Base-by-base conservation (phyloP, 53 echinoderm and acorn worm genomes). In the Crossaster papposus region DNA sequence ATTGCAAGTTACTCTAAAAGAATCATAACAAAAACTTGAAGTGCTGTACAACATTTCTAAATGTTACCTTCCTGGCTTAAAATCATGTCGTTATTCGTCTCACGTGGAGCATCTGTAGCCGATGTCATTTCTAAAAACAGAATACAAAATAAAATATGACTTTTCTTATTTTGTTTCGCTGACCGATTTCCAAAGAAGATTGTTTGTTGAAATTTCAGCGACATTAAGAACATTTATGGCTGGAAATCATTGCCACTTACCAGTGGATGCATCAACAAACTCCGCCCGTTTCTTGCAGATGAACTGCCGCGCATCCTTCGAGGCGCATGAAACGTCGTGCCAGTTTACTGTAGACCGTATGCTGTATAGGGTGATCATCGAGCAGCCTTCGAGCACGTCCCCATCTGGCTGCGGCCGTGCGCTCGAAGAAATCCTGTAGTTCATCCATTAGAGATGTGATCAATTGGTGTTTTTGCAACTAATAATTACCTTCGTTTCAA, bases 251-350 rank as follows among this genome's bases (percentile, higher is more conserved):
- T 58, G 58, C 12, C 58, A 2, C 58, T 68, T n/a, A 68, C 62
- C 62, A 44, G 44, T 58, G 58, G 17, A 53, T 52, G 3, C 24
- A 86, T 77, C 62, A 55, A 17, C 23, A n/a, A 8, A 14, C 36
- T 72, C n/a, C 8, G 89, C 75, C 29, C 63, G 51, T 70, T 83
- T 90, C 88, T 95, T 95, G 73, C 93, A 93, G 30, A 95, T 92
- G 65, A 78, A 92, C 54, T 92, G 88, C 24, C 44, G 51, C 1
- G 90, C 92, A 74, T 36, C 82, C 11, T 83, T 75, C 31, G 83
- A 94, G 2, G 94, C 90, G 89, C 96, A 96, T 0, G 96, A 74
- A 0, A 96, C 82, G 77, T 92, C 96, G 29, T 85, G 92, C 96
- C 96, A 96, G 62, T 94, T 91, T 26, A 84, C 77, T 5, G 91